Base-by-base conservation (phyloP, 53 echinoderm and acorn worm genomes). In the Holothuria leucospilota region DNA sequence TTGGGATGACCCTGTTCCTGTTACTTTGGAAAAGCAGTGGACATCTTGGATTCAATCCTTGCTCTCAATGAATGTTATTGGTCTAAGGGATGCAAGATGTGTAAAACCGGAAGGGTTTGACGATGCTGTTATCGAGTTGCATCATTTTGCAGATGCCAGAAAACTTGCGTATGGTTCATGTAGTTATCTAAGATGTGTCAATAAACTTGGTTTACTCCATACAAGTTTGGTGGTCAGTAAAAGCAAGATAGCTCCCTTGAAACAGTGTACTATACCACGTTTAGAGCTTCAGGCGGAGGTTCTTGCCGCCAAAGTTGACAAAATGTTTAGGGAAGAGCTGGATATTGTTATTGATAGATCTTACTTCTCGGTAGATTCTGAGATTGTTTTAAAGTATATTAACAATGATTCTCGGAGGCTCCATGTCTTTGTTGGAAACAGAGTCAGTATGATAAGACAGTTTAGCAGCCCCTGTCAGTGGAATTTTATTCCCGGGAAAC, bases 111-210 rank as follows among this genome's bases (percentile, higher is more conserved):
- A 67, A 16, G 41, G 53, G 59, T 85, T 78, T 53, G 90, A 64
- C n/a, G 69, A 80, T 59, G 66, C 64, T 20, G 46, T 51, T 12
- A 25, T 20, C 52, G 84, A 46, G 51, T 59, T 90, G 11, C 90
- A 90, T 28, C 79, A 90, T 62, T 90, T 85, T 74, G 87, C 85
- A 2, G 87, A 93, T 66, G 93, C 90, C 18, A 87, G 93, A 40
- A 58, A 67, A 27, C 62, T 62, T 10, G 93, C 85, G 3, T 93
- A 93, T 64, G 93, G 93, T 20, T 87, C 87, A 49, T 93, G 88
- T 73, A 80, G 87, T 29, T 93, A 93, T 60, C 84, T 90, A 5
- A 68, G 88, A 34, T 62, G 84, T 23, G 75, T 85, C 6, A 85
- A 93, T 75, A 66, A 85, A 12, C 56, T 61, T 10, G 79, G 69